These are phyloP conservation scores for Procambarus clarkii DNA, from an alignment of 1,140 invertebrate genomes.

Conservation along the genomic window DNA sequence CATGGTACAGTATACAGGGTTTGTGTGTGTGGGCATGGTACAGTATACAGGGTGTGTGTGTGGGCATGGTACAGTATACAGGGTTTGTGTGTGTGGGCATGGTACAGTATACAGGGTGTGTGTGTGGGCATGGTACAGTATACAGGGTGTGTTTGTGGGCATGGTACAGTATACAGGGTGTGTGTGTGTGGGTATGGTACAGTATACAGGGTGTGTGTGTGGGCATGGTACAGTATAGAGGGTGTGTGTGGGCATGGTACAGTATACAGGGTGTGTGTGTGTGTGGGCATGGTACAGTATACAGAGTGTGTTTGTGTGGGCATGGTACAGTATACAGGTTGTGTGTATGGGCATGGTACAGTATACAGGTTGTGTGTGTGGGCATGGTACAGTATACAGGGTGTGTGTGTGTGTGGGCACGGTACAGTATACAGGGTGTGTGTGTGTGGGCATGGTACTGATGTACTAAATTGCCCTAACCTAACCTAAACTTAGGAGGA, in stretches of 20 bases:
- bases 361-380: background rate
- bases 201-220: background rate
- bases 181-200: background rate
- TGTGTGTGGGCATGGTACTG: too few species aligned
- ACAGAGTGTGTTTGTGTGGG: background rate
- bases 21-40: background rate
- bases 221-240: background rate
- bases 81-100: conserved; percentile 74
- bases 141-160: background rate
- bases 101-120: background rate
- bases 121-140: background rate
- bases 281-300: background rate
- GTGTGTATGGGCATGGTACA: conserved; percentile 74
- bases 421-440: too few species aligned
- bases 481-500: too few species aligned
- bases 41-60: background rate
- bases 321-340: background rate
- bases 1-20: background rate
- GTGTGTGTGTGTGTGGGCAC: background rate
- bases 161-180: too few species aligned
- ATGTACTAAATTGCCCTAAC: too few species aligned
- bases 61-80: background rate
- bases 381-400: background rate
- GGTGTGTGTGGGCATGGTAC: background rate
- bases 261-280: background rate